These are phyloP conservation scores for Pinna nobilis DNA, from an alignment of 1,140 invertebrate species.

Conservation along the genomic window DNA sequence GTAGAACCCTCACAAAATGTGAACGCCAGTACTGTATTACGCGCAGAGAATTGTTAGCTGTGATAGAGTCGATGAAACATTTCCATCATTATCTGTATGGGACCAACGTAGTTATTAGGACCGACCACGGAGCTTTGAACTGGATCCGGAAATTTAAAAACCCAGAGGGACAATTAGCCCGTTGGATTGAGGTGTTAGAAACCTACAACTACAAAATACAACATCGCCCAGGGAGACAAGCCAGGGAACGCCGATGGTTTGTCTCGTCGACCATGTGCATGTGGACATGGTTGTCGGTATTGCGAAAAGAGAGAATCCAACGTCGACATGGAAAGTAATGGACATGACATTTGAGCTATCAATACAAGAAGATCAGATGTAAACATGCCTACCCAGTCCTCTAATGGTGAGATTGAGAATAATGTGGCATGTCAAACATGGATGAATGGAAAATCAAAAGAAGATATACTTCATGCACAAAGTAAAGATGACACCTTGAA, in stretches of 20 bases:
- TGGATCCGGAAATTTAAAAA: constrained; percentile 29
- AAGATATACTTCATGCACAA: no score
- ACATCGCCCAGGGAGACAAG: constrained; percentile 12
- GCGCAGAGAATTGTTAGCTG: constrained; percentile 28
- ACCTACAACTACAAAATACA: constrained; percentile 28
- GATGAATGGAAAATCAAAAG: no score
- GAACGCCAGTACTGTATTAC: constrained; percentile 34
- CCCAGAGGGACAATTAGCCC: constrained; percentile 13
- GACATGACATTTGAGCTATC: no score
- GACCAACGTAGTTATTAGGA: constrained; percentile 10
- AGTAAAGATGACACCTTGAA: no score
- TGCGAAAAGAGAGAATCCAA: no score
- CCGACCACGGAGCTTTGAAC: constrained; percentile 32
- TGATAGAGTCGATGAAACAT: constrained; percentile 29
- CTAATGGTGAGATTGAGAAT: no score
- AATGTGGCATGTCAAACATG: no score
- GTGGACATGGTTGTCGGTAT: no score
- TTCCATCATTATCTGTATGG: constrained; percentile 33
- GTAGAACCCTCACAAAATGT: background rate
- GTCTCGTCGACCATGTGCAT: constrained; percentile 9
- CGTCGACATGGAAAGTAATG: no score
- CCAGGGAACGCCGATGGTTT: constrained; percentile 25
- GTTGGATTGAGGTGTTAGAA: constrained; percentile 26
- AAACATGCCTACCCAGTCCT: no score
- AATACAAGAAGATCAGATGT: no score